These are phyloP conservation scores for Luperina testacea DNA, from an alignment of 2,888 invertebrate genomes.

Conservation along the genomic window DNA sequence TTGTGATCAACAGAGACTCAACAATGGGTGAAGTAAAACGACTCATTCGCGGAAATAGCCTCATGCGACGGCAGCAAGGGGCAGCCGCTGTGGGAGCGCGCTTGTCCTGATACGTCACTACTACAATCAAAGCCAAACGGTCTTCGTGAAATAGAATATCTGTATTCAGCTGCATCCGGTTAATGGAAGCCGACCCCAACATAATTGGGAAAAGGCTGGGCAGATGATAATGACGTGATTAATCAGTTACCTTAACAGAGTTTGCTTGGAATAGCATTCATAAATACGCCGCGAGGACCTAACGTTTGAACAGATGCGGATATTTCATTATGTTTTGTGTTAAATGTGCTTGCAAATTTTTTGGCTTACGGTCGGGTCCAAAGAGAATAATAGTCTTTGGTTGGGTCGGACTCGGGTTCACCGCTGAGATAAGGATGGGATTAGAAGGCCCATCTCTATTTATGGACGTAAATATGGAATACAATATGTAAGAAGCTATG, in stretches of 20 bases:
- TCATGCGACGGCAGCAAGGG: no score
- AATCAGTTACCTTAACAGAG: not conserved
- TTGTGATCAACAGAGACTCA: no score
- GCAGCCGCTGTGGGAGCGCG: no score
- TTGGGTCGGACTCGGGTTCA: slow-evolving; percentile 29
- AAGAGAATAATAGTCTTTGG: no score
- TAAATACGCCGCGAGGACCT: slow-evolving; percentile 27
- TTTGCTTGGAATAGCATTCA: slow-evolving; percentile 9
- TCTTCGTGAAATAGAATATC: not conserved
- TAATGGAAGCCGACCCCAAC: no score
- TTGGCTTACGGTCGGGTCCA: slow-evolving; percentile 36
- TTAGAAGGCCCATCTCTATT: not conserved
- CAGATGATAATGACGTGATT: not conserved
- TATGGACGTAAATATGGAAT: slow-evolving; percentile 1
- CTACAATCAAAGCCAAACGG: no score
- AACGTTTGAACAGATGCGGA: slow-evolving; percentile 57
- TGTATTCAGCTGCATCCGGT: no score
- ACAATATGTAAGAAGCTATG: not conserved
- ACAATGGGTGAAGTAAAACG: no score
- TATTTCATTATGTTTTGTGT: slow-evolving; percentile 56
- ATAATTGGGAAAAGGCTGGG: no score
- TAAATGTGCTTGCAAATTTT: slow-evolving; percentile 51
- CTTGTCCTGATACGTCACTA: no score
- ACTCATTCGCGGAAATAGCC: no score
- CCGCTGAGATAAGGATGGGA: slow-evolving; percentile 14